Conservation (phyloP, 2,113 vertebrate species). For the Periophthalmodon schlosseri region DNA sequence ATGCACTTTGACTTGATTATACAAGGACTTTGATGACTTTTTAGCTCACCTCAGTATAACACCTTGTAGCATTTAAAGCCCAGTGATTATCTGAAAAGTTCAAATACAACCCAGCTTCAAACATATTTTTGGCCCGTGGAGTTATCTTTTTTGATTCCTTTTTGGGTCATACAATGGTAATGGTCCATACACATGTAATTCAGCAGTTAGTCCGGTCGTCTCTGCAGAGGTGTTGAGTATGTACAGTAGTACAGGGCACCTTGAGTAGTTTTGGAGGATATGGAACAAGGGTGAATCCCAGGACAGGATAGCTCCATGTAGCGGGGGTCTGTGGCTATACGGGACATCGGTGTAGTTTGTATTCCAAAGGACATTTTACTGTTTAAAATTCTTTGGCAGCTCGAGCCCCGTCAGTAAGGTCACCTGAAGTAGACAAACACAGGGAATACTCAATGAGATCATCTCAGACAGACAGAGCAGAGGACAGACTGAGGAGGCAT, state of each 20-base stretch:
- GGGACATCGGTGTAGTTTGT: constrained; percentile 33
- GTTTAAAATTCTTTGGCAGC: constrained; percentile 83
- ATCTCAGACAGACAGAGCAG: not conserved
- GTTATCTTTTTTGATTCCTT: not conserved
- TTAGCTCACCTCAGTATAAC: not conserved
- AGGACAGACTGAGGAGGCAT: not conserved
- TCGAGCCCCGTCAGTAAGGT: constrained; percentile 92
- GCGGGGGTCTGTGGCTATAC: not conserved
- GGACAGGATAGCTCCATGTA: constrained; percentile 19
- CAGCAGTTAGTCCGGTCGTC: constrained; percentile 12
- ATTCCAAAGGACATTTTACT: constrained; percentile 51
- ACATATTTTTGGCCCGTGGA: not conserved
- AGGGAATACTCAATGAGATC: constrained; percentile 7
- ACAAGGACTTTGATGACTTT: not conserved
- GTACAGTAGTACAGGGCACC: constrained; percentile 21
- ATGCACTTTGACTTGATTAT: not conserved
- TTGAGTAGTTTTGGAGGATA: constrained; percentile 25
- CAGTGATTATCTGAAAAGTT: not conserved
- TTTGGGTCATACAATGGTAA: not conserved
- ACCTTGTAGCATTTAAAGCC: not conserved
- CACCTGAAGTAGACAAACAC: constrained; percentile 79
- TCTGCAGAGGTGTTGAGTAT: constrained; percentile 15
- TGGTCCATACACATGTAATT: not conserved
- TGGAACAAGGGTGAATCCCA: constrained; percentile 6
- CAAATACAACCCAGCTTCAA: not conserved